Percentiles rank a stretch among this genome's conserved stretches.
Evolutionary conservation across 2,888 invertebrate species (phyloP).

Genomic region (Cenopis cana): DNA sequence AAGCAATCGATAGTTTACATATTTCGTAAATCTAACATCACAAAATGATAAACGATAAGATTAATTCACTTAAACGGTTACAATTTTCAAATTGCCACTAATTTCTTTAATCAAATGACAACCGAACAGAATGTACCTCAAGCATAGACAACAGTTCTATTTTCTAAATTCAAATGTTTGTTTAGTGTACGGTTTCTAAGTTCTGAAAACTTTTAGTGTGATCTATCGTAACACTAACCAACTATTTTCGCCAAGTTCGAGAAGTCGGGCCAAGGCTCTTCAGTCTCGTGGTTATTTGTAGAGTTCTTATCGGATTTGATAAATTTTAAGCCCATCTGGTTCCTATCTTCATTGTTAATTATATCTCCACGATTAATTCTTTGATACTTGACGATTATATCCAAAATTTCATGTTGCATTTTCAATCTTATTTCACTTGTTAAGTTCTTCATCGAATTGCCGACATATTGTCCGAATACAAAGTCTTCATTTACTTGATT

Average conservation of each 20-base stretch:
- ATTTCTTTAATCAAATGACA: too few relatives aligned
- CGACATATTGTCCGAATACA: slow-evolving; percentile 78
- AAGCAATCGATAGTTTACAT: too few relatives aligned
- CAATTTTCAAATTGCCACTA: too few relatives aligned
- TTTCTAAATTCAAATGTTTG: too few relatives aligned
- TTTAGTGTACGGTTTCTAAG: too few relatives aligned
- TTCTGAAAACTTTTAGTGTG: too few relatives aligned
- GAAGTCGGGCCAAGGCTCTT: slow-evolving; percentile 77
- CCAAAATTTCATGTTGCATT: slow-evolving; percentile 76
- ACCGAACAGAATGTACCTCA: too few relatives aligned
- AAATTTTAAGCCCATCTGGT: slow-evolving; percentile 47
- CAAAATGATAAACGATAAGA: too few relatives aligned
- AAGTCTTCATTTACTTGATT: slow-evolving; percentile 75
- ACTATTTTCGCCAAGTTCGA: slow-evolving; percentile 75
- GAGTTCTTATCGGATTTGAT: slow-evolving; percentile 60
- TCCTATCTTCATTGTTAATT: slow-evolving; percentile 2
- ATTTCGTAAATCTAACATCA: too few relatives aligned
- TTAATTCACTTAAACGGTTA: too few relatives aligned
- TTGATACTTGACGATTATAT: slow-evolving; percentile 67
- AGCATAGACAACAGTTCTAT: too few relatives aligned
- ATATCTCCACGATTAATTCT: slow-evolving; percentile 47
- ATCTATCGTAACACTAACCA: slow-evolving; percentile 53
- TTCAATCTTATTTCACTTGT: slow-evolving; percentile 62
- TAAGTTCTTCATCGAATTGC: slow-evolving; percentile 71
- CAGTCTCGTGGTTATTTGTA: slow-evolving; percentile 62